Evolutionary conservation across 2,797 vertebrate species (phyloP).

Genomic region (Atherinosoma microstoma): DNA sequence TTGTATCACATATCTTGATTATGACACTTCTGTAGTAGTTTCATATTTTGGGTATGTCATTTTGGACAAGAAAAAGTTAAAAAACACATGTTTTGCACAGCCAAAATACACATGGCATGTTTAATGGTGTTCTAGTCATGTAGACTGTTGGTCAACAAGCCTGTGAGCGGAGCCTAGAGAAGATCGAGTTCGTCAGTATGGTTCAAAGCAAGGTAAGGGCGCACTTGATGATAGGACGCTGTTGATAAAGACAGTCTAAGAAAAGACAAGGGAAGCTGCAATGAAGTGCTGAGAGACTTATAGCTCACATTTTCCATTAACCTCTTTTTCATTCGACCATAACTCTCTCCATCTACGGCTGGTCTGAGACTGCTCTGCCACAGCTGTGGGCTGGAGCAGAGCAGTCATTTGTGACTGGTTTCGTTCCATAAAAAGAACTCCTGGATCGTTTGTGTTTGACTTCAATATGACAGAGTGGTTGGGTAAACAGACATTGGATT

Average conservation of each 20-base stretch:
- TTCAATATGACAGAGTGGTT: conserved; percentile 71
- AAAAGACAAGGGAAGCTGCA: conserved; percentile 33
- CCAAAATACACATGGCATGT: conserved; percentile 11
- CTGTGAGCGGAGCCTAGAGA: conserved; percentile 37
- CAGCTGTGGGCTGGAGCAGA: conserved; percentile 45
- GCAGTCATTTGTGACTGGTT: conserved; percentile 61
- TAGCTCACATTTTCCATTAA: conserved; percentile 76
- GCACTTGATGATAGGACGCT: conserved; percentile 28
- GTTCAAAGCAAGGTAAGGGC: conserved; percentile 57
- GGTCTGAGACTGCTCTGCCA: conserved; percentile 46
- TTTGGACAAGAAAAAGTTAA: no score
- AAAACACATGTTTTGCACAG: neutral
- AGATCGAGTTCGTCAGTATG: conserved; percentile 33
- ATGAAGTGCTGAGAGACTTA: conserved; percentile 58
- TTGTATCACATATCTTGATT: no score
- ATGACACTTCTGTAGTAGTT: no score
- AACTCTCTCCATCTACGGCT: conserved; percentile 74
- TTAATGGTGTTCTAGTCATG: conserved; percentile 27
- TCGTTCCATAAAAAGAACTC: conserved; percentile 71
- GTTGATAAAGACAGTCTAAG: conserved; percentile 41
- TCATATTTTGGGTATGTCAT: no score
- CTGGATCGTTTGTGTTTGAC: conserved; percentile 68
- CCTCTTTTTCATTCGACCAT: conserved; percentile 60
- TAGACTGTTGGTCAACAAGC: conserved; percentile 39
- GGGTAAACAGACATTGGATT: conserved; percentile 73